A percentile compares a stretch with the other conserved stretches of the same genome.
These are phyloP conservation scores for Cardiocondyla obscurior DNA, from an alignment of 1,140 invertebrate species.

Conservation along the genomic window DNA sequence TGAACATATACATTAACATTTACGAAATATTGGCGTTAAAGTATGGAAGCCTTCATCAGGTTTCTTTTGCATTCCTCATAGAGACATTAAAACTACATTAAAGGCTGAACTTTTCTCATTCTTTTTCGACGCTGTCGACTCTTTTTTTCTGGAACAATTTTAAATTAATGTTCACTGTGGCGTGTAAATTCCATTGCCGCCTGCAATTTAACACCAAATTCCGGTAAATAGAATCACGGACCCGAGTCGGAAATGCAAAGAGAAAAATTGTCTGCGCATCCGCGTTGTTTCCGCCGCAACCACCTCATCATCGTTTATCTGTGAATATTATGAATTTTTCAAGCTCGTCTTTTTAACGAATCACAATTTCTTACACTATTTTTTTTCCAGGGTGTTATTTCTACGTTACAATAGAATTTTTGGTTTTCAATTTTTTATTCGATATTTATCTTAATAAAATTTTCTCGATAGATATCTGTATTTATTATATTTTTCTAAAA, in stretches of 20 bases:
- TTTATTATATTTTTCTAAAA: not conserved
- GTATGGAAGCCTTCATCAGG: not conserved
- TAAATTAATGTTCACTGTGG: constrained; percentile 54
- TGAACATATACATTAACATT: constrained; percentile 7
- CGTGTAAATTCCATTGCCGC: constrained; percentile 57
- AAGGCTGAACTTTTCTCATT: not conserved
- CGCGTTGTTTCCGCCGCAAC: not conserved
- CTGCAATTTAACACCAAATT: constrained; percentile 64
- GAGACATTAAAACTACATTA: constrained; percentile 55
- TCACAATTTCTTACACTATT: not conserved
- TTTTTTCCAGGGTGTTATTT: not conserved
- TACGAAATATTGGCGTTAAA: not conserved
- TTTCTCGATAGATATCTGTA: not conserved
- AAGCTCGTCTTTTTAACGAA: not conserved
- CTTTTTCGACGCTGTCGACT: not conserved
- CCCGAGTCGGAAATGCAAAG: not conserved
- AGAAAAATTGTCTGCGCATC: constrained; percentile 42
- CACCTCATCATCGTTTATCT: not conserved
- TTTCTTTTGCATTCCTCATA: constrained; percentile 17
- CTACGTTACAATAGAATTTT: not conserved
- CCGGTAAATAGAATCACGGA: constrained; percentile 41
- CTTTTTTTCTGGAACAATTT: constrained; percentile 35
- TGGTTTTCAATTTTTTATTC: not conserved
- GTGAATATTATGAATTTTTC: constrained; percentile 8
- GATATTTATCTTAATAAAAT: not conserved